Evolutionary conservation across 2,888 invertebrate species (phyloP), one percentile per base, ranked within the genome.

Genomic region (Thymelicus acteon): DNA sequence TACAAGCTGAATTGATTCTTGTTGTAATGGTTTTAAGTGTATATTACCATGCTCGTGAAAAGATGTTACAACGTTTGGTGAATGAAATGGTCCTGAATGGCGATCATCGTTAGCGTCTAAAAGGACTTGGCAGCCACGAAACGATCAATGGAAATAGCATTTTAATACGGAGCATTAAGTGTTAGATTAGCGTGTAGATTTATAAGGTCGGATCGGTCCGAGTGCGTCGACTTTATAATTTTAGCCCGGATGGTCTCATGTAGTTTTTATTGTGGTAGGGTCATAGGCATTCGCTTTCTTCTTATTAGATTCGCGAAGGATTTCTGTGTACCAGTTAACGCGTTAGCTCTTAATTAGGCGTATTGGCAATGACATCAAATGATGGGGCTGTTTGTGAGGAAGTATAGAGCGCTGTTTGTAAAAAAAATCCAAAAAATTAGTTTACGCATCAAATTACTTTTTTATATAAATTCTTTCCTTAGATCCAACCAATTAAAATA

Each of bases 231-330:
- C 92, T 83, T 84, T 85, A 89, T 87, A 88, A 90, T 92, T 92
- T 92, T 92, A 92, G 92, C 87, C 87, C 86, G 92, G 89, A 90
- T 89, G 88, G 89, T 85, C 86, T 91, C 87, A 87, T 92, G 88
- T 86, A 88, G 87, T 92, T 92, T 91, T 93, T 93, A 91, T 93
- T 93, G 91, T 87, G 88, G 86, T 90, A 90, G 91, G 92, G 90
- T 91, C 90, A 90, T 86, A 88, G 83, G 84, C 85, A 86, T 79
- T 77, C 74, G 77, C 81, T 83, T 85, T 87, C 81, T 82, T 88
- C 85, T 89, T 87, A 80, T 86, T 88, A 81, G 79, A 76, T 88
- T 82, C 80, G 77, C 77, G 79, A 79, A 83, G 78, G 80, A 85
- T 83, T 84, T 85, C 83, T 84, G 82, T 81, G 81, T 82, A 83